A percentile compares a stretch with the other conserved stretches of the same genome.
These are phyloP conservation scores for Leptobrachium ailaonicum DNA, from an alignment of 2,113 vertebrate genomes.

Conservation along the genomic window DNA sequence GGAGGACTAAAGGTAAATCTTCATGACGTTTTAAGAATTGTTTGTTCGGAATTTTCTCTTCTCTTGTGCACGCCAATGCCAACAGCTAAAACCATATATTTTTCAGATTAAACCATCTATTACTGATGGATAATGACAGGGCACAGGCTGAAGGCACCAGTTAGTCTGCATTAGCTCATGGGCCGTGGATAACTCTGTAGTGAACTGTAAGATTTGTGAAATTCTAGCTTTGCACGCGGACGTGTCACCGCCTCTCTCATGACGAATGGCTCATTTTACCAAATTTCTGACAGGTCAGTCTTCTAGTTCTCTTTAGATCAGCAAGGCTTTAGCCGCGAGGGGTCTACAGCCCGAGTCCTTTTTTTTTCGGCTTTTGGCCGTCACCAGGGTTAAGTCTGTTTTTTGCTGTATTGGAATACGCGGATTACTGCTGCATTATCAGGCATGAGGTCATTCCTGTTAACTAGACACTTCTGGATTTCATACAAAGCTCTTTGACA, in stretches of 20 bases:
- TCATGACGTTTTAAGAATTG: conserved; percentile 34
- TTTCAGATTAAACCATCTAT: conserved; percentile 69
- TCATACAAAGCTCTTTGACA: conserved; percentile 17
- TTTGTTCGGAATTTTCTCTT: conserved; percentile 61
- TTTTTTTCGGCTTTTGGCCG: background rate
- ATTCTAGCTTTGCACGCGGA: conserved; percentile 52
- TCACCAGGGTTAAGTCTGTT: conserved; percentile 20
- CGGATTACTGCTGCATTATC: conserved; percentile 8
- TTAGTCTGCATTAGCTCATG: conserved; percentile 74
- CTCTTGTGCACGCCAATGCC: conserved; percentile 58
- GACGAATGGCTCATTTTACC: conserved; percentile 49
- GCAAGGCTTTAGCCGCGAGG: background rate
- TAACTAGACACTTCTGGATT: conserved; percentile 33
- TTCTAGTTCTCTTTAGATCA: conserved; percentile 4
- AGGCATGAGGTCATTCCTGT: conserved; percentile 13
- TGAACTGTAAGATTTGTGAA: conserved; percentile 60
- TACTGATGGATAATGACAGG: conserved; percentile 74
- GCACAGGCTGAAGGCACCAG: conserved; percentile 69
- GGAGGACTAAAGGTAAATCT: too few species aligned
- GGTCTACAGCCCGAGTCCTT: background rate
- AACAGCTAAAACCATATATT: conserved; percentile 66
- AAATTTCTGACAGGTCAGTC: conserved; percentile 48
- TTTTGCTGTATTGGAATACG: conserved; percentile 19
- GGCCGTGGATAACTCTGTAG: conserved; percentile 61
- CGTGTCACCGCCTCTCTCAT: conserved; percentile 53